Evolutionary conservation across 2,888 invertebrate species (phyloP).

Genomic region (Troides oblongomaculatus): DNA sequence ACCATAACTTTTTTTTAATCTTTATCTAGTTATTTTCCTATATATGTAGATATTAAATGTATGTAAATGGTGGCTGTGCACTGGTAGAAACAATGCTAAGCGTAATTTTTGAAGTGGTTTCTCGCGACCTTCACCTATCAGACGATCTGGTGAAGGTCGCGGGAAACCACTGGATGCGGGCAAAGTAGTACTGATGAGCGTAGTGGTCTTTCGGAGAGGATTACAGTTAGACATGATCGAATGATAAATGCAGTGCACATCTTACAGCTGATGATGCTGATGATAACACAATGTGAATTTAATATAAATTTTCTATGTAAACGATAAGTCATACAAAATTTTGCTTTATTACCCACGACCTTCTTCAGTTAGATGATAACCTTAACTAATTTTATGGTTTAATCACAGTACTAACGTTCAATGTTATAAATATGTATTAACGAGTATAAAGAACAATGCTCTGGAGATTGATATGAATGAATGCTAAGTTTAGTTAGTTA

Average conservation of each 20-base stretch:
- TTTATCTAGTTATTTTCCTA: background rate
- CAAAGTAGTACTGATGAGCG: too few relatives aligned
- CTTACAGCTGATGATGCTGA: too few relatives aligned
- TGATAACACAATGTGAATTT: background rate
- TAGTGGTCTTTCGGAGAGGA: too few relatives aligned
- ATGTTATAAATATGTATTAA: constrained; percentile 40
- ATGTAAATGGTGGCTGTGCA: background rate
- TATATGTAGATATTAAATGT: background rate
- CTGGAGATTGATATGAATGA: constrained; percentile 15
- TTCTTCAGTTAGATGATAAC: background rate
- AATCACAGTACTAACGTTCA: constrained; percentile 43
- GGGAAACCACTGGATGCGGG: too few relatives aligned
- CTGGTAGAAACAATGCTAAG: too few relatives aligned
- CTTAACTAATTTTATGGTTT: constrained; percentile 28
- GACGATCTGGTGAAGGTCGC: too few relatives aligned
- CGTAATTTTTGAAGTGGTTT: too few relatives aligned
- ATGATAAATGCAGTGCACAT: too few relatives aligned
- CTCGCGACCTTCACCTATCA: too few relatives aligned
- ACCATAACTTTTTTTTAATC: background rate
- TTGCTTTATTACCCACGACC: too few relatives aligned
- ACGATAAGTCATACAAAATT: too few relatives aligned
- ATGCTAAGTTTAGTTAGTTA: background rate
- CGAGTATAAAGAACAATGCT: constrained; percentile 7
- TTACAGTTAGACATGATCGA: too few relatives aligned
- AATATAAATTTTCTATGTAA: background rate